These are phyloP conservation scores for Pao palembangensis DNA, from an alignment of 2,113 vertebrate species.

Conservation along the genomic window DNA sequence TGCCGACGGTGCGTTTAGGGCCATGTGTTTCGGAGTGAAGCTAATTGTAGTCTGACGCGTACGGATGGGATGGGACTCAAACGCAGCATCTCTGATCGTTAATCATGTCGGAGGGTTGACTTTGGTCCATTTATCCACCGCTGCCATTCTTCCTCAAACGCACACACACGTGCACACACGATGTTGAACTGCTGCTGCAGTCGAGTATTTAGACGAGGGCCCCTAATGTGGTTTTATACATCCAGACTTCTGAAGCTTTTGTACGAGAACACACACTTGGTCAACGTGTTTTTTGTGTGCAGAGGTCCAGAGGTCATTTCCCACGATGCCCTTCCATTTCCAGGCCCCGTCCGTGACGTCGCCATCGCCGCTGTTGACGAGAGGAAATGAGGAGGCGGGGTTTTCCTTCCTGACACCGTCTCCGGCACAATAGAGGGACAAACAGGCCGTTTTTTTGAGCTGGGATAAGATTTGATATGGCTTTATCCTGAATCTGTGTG, in stretches of 20 bases:
- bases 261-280: background rate
- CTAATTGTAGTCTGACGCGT: too few relatives aligned
- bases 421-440: slow-evolving; percentile 67
- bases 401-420: slow-evolving; percentile 70
- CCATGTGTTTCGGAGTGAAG: too few relatives aligned
- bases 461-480: slow-evolving; percentile 32
- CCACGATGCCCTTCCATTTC: slow-evolving; percentile 50
- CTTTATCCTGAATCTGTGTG: slow-evolving; percentile 23
- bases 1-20: too few relatives aligned
- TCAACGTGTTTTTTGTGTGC: slow-evolving; percentile 11
- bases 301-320: slow-evolving; percentile 60
- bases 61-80: background rate
- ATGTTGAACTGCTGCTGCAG: slow-evolving; percentile 39
- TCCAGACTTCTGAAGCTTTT: background rate
- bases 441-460: slow-evolving; percentile 1
- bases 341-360: slow-evolving; percentile 39
- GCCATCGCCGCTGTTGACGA: slow-evolving; percentile 49
- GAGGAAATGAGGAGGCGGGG: slow-evolving; percentile 63
- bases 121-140: slow-evolving; percentile 27
- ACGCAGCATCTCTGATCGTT: slow-evolving; percentile 15
- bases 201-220: slow-evolving; percentile 14
- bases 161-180: slow-evolving; percentile 16
- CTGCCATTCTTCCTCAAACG: background rate
- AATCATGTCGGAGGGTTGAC: slow-evolving; percentile 36
- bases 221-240: slow-evolving; percentile 23